Evolutionary conservation across 2,888 invertebrate species (phyloP), one percentile per base, ranked within the genome.

Genomic region (Cataglyphis rosenhaueri): DNA sequence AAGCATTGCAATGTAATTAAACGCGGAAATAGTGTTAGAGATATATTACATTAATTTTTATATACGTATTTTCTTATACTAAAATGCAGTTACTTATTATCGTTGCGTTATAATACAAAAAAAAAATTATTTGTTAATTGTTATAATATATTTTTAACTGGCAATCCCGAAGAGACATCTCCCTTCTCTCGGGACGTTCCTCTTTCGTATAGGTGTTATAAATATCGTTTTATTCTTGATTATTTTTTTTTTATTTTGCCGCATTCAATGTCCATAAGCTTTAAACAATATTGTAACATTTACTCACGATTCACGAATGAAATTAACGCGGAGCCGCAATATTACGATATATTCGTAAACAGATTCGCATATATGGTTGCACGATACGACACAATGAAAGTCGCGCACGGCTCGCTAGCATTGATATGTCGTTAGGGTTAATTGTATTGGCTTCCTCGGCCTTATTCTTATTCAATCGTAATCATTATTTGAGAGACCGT

Each of bases 391-490:
- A 71, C 44, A 83, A 61, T 81, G 65, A 74, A 79, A 81, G 83
- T 66, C 78, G 83, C 70, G 70, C 78, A 78, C 74, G 82, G 83
- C 48, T 86, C 90, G 89, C 91, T 88, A 89, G 91, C 92, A 90
- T 91, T 90, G 93, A 92, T 90, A 92, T 90, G 92, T 87, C 92
- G 88, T 88, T 90, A 91, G 85, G 91, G 92, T 93, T 93, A 93
- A 93, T 93, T 93, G 93, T 93, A 92, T 92, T 92, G 92, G 92
- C 91, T 92, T 88, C 91, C 91, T 91, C 92, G 91, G 91, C 92
- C 93, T 93, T 92, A 93, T 93, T 93, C 92, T 91, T 93, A 93
- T 93, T 93, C 93, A 93, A 93, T 93, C 93, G 92, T 93, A 93
- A 93, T 93, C 93, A 93, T 93, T 92, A 92, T 91, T 88, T 90